Conservation (phyloP, 2,113 vertebrate species). For the Potamarius usumacintae region DNA sequence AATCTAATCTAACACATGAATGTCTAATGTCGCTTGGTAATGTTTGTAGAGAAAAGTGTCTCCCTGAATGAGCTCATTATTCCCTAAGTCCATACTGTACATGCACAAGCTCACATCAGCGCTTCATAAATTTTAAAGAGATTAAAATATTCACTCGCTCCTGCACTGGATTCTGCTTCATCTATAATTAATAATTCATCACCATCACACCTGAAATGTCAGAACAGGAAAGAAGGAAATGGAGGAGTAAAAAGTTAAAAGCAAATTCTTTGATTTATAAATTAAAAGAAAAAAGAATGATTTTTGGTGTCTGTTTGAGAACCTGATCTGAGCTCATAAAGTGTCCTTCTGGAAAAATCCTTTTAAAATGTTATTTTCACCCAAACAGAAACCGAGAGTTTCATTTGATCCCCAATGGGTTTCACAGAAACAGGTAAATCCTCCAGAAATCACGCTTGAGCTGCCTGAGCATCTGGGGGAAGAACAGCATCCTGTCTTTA, state of each 20-base stretch:
- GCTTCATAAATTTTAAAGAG: neutral
- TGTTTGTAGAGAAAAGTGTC: neutral
- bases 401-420: neutral
- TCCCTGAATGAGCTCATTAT: neutral
- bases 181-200: slow-evolving; percentile 1
- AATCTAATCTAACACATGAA: neutral
- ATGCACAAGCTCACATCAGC: neutral
- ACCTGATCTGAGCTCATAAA: neutral
- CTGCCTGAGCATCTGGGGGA: neutral
- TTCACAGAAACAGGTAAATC: neutral
- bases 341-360: neutral
- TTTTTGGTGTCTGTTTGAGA: neutral
- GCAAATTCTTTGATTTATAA: neutral
- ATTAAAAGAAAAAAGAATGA: neutral
- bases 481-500: neutral
- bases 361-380: neutral
- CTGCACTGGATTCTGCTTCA: slow-evolving; percentile 10
- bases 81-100: neutral
- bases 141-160: neutral
- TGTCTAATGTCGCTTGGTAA: neutral
- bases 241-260: neutral
- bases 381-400: neutral
- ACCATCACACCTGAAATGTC: slow-evolving; percentile 9
- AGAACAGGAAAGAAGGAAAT: neutral
- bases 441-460: neutral